phyloP scores from a whole-genome alignment of 1,140 invertebrate genomes.

The Drosophila suzukii region DNA sequence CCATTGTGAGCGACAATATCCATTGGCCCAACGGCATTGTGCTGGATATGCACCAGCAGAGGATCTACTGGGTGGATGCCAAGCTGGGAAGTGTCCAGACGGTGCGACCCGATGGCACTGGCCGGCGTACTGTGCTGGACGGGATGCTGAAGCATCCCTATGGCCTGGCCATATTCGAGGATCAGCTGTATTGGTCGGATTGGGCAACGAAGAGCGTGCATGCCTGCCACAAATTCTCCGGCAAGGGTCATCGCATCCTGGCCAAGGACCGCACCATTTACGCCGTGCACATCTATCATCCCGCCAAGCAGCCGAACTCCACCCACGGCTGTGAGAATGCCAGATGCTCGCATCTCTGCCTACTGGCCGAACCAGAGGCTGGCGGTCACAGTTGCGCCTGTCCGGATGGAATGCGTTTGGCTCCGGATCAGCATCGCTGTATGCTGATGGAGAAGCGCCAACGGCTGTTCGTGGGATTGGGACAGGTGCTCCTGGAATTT shows the following conservation, averaged over 20 bases:
- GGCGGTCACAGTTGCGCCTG: conserved; percentile 90
- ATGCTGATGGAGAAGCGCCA: conserved; percentile 84
- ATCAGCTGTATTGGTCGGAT: conserved; percentile 95
- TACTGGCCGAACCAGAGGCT: conserved; percentile 87
- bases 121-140: conserved; percentile 87
- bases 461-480: conserved; percentile 81
- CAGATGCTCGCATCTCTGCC: conserved; percentile 92
- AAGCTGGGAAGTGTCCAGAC: conserved; percentile 91
- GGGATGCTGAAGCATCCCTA: conserved; percentile 90
- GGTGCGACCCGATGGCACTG: conserved; percentile 90
- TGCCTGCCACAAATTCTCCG: conserved; percentile 89
- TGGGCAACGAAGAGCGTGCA: conserved; percentile 88
- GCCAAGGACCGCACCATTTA: conserved; percentile 86
- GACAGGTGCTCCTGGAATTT: conserved; percentile 81
- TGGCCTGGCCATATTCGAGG: conserved; percentile 93
- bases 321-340: conserved; percentile 89
- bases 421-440: conserved; percentile 85
- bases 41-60: conserved; percentile 92
- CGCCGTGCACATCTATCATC: conserved; percentile 89
- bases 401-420: conserved; percentile 88
- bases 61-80: conserved; percentile 92
- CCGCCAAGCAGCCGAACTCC: conserved; percentile 85
- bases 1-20: conserved; percentile 88
- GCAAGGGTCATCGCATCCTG: conserved; percentile 86
- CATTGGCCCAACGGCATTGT: conserved; percentile 95